Percentiles rank a stretch among this genome's conserved stretches.
These are phyloP conservation scores for Ciconia stormi DNA, from an alignment of 2,113 vertebrate genomes.

Conservation along the genomic window DNA sequence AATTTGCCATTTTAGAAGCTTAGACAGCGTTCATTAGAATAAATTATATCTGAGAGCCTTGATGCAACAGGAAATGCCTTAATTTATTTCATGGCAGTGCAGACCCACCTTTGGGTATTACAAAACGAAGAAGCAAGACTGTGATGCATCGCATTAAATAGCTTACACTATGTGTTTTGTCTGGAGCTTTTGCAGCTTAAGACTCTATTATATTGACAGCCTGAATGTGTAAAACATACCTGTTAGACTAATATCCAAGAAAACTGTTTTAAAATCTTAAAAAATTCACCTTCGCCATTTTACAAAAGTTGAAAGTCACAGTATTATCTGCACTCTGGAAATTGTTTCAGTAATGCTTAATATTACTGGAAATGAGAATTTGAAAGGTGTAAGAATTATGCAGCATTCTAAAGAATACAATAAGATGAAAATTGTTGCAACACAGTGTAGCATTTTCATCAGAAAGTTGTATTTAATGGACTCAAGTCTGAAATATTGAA, in stretches of 20 bases:
- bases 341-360: not conserved
- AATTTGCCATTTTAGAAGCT: constrained; percentile 32
- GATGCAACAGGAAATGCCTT: not conserved
- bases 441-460: not conserved
- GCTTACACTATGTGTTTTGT: not conserved
- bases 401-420: not conserved
- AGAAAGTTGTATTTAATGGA: constrained; percentile 29
- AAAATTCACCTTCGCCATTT: not conserved
- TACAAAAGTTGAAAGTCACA: not conserved
- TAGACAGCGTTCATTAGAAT: constrained; percentile 38
- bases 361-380: not conserved
- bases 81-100: not conserved
- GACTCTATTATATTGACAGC: not conserved
- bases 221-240: not conserved
- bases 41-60: constrained; percentile 17
- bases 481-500: constrained; percentile 36
- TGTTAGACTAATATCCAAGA: not conserved
- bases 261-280: not conserved
- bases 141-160: not conserved
- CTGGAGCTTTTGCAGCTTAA: constrained; percentile 1
- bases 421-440: not conserved
- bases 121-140: not conserved
- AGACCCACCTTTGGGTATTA: not conserved
- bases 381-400: not conserved
- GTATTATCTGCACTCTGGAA: not conserved